These are phyloP conservation scores for Sebastes reedi DNA, from an alignment of 2,797 vertebrate species.

Conservation along the genomic window DNA sequence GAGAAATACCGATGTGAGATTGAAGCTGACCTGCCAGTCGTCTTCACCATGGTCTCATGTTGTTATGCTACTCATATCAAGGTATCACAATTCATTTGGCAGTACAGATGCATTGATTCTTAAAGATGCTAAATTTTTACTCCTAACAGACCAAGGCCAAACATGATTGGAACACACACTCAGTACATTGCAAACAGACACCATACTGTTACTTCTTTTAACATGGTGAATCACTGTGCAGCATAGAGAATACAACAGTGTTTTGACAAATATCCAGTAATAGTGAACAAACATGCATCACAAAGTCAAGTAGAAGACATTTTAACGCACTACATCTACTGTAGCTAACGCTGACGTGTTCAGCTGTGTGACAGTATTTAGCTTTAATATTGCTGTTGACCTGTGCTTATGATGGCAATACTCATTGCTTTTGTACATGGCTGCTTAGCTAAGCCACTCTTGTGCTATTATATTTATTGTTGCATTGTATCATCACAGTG, in stretches of 20 bases:
- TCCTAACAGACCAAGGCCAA: not conserved
- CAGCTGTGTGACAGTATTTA: slow-evolving; percentile 29
- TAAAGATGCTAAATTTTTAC: not conserved
- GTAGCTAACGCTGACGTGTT: slow-evolving; percentile 35
- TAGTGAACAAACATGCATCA: slow-evolving; percentile 73
- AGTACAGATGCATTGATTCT: slow-evolving; percentile 11
- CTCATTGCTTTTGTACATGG: slow-evolving; percentile 58
- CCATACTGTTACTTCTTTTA: slow-evolving; percentile 28
- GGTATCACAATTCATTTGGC: slow-evolving; percentile 21
- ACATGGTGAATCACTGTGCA: slow-evolving; percentile 49
- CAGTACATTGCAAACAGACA: slow-evolving; percentile 48
- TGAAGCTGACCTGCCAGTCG: not conserved
- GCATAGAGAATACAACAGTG: slow-evolving; percentile 49
- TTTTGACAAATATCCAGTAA: slow-evolving; percentile 60
- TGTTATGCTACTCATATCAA: slow-evolving; percentile 16
- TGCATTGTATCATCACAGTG: slow-evolving; percentile 36
- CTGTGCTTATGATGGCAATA: slow-evolving; percentile 44
- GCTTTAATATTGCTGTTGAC: slow-evolving; percentile 68
- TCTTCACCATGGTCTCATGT: not conserved
- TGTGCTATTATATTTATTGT: slow-evolving; percentile 40
- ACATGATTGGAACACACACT: slow-evolving; percentile 46
- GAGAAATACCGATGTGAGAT: not conserved
- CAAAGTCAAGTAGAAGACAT: slow-evolving; percentile 56
- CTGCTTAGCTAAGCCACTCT: slow-evolving; percentile 33
- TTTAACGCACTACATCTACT: slow-evolving; percentile 57